These are phyloP conservation scores for Salvelinus sp. DNA, from an alignment of 2,113 vertebrate species.

Conservation along the genomic window DNA sequence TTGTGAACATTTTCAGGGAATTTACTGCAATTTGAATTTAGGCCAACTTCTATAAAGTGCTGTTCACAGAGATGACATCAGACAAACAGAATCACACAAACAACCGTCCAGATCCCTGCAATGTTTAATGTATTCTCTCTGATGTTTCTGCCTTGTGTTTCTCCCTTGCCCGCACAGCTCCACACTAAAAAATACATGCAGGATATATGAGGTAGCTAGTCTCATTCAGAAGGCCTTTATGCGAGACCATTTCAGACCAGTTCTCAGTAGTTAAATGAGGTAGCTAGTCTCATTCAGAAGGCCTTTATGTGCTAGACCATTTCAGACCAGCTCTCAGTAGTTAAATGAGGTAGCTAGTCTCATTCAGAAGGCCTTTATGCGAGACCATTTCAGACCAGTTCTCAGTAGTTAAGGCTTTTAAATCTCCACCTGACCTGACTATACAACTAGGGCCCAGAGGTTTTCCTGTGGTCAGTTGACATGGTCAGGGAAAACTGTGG, in stretches of 20 bases:
- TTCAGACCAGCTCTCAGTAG: too few relatives aligned
- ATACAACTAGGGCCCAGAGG: too few relatives aligned
- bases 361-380: not conserved
- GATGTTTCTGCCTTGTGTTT: conserved; percentile 20
- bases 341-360: conserved; percentile 6
- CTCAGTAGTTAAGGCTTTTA: too few relatives aligned
- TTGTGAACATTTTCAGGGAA: not conserved
- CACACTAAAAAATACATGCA: conserved; percentile 32
- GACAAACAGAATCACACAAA: conserved; percentile 28
- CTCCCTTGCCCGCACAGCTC: conserved; percentile 18
- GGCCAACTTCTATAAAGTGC: too few relatives aligned
- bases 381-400: not conserved
- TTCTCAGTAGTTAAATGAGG: not conserved
- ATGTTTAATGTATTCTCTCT: conserved; percentile 43
- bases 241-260: too few relatives aligned
- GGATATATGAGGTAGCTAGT: not conserved
- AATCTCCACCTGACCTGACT: too few relatives aligned
- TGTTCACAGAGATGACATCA: conserved; percentile 20
- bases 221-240: too few relatives aligned
- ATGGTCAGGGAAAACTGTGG: too few relatives aligned
- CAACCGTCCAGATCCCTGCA: conserved; percentile 25
- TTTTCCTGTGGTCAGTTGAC: too few relatives aligned
- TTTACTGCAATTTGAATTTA: too few relatives aligned
- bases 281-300: conserved; percentile 10
- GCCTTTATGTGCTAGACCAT: too few relatives aligned